Evolutionary conservation across 2,888 invertebrate genomes (phyloP), one percentile per base, ranked within the genome.

Genomic region (Byasa hedistus): DNA sequence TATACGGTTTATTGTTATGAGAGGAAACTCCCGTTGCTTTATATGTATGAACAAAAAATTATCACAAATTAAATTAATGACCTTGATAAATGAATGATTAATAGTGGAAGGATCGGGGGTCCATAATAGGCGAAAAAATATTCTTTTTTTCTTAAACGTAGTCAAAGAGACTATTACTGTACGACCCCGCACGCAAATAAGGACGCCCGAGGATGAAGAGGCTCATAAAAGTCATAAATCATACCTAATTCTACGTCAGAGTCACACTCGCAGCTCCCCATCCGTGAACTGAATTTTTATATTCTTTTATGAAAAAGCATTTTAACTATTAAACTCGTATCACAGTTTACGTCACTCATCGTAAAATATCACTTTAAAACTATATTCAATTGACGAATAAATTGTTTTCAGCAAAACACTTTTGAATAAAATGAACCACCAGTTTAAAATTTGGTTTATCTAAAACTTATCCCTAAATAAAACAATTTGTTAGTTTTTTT

Each of bases 191-290:
- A 83, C 77, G 81, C 83, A 83, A 86, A 84, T 80, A 83, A 79
- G 74, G 76, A 75, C 77, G 73, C 76, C 74, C 69, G 76, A 79
- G 79, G 79, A 77, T 78, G 76, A 79, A 79, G 78, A 77, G 80
- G 77, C 85, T 85, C 85, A 81, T 83, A 82, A 84, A 84, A 82
- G 81, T 80, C 83, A 83, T 89, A 89, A 88, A 90, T 90, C 89
- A 86, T 80, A 86, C 83, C 85, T 87, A 87, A 86, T 84, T 86
- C 86, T 78, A 79, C 76, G 81, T 78, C 76, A 73, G 75, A 79
- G 80, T 80, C 82, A 79, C 75, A 80, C 79, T 79, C 75, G 76
- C 77, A 76, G 74, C 77, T 80, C 79, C 75, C 78, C 77, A 80
- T 78, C 77, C 88, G 89, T 87, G 89, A 73, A 75, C 80, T 69